A percentile compares a stretch with the other conserved stretches of the same genome.
Conservation (phyloP, 2,797 vertebrate genomes). For the Aulostomus chinensis region DNA sequence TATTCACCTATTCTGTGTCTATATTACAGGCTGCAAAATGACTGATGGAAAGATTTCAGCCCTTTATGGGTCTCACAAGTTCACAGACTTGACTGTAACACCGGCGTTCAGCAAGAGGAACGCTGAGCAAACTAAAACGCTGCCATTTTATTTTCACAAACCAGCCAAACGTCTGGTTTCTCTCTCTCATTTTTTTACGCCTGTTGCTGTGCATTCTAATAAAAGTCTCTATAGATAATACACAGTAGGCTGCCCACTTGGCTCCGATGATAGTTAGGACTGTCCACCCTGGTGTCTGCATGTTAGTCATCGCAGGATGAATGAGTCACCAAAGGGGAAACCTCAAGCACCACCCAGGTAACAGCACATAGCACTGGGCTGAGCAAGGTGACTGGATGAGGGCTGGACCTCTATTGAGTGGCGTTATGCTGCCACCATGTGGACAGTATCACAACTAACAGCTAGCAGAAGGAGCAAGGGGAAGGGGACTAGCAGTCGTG, state of each 20-base stretch:
- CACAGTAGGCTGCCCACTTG: constrained; percentile 28
- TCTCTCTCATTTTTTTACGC: constrained; percentile 22
- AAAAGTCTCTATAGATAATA: constrained; percentile 57
- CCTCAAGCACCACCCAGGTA: constrained; percentile 67
- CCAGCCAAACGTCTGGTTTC: constrained; percentile 29
- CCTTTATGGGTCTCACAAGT: constrained; percentile 8
- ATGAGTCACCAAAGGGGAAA: constrained; percentile 66
- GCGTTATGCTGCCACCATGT: constrained; percentile 66
- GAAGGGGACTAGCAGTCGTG: too few relatives aligned
- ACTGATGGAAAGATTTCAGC: constrained; percentile 21
- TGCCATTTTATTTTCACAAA: constrained; percentile 42
- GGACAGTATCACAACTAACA: constrained; percentile 20
- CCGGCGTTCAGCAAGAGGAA: constrained; percentile 15
- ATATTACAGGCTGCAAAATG: background rate
- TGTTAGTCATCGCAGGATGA: constrained; percentile 66
- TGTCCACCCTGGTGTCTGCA: constrained; percentile 54
- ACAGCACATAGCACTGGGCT: constrained; percentile 32
- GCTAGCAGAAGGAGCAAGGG: too few relatives aligned
- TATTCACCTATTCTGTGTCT: constrained; percentile 16
- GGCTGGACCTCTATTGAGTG: constrained; percentile 1
- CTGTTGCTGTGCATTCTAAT: constrained; percentile 43
- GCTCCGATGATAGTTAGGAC: constrained; percentile 49
- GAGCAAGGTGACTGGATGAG: background rate
- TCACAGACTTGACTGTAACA: constrained; percentile 29
- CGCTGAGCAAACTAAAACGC: constrained; percentile 50